Base-by-base conservation (phyloP, 35 echinoderm and acorn worm genomes). In the Patiria miniata region DNA sequence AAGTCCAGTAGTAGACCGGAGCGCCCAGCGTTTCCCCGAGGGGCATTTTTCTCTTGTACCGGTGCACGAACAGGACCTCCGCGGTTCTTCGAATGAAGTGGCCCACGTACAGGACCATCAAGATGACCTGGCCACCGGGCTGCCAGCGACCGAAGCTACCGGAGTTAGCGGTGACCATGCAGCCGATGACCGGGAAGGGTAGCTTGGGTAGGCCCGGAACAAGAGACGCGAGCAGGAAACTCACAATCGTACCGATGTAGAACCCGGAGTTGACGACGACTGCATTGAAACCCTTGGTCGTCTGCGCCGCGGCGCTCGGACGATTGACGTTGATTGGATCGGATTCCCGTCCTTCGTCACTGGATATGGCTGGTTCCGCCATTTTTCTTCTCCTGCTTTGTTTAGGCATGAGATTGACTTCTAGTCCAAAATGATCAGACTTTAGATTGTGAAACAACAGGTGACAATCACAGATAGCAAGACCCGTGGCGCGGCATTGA, bases 11-110 rank as follows among this genome's bases (percentile, higher is more conserved):
- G 79, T 89, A 89, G 22, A 89, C 29, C 36, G 52, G 58, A 8
- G 54, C 87, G 4, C 87, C 87, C 19, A 89, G 33, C 2, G 78
- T 80, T 42, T 89, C 87, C 16, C 18, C 17, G 0, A 89, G 8
- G 8, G 78, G 4, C 79, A 83, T 83, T 15, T n/a, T 15, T 36
- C 87, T 51, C 23, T 52, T 47, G 54, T 82, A 89, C 38, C 56
- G 81, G 44, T 89, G 87, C 14, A 89, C 78, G 29, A 89, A 82
- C 19, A 89, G 44, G 5, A 89, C 87, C 58, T 89, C 87, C 39
- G 82, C 15, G 37, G 65, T 68, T 23, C 87, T 29, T 3, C 79
- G 78, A 8, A 60, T 21, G 50, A 89, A 89, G 23, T 89, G 87
- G 29, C 16, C 32, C 32, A 78, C 37, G 78, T 61, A 89, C 10